Base-by-base conservation (phyloP, 2,888 invertebrate species). In the Sycophila texana region DNA sequence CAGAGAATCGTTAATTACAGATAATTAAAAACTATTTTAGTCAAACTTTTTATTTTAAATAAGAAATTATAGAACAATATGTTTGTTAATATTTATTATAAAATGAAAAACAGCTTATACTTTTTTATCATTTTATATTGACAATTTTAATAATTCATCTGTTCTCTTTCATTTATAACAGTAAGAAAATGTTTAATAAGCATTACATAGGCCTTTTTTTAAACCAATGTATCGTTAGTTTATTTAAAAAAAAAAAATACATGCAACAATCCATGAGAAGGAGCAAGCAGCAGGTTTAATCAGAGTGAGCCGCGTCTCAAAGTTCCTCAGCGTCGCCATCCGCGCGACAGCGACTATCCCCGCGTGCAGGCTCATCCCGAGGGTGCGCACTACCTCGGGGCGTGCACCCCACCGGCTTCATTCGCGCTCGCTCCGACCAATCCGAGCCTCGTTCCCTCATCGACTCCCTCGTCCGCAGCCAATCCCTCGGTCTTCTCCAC, bases 361-460 rank as follows among this genome's bases (percentile, higher is more conserved):
- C 47, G 47, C 39, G 39, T n/a, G 53, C 39, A 39, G n/a, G 18
- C 39, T 39, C 63, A 30, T 39, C 63, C n/a, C n/a, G 13, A 51
- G 20, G 22, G 57, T 60, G 30, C n/a, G 18, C 10, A n/a, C 18
- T 10, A 1, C 10, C 47, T 16, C 39, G 22, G 26, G 65, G 20
- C 20, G 74, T 22, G 20, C 26, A 47, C 7, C 13, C 47, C 49
- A 26, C 20, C 22, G 12, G 47, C 55, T 57, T 61, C 20, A 68
- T 75, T 68, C 61, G 61, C 53, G 39, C 14, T 13, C 2, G 18
- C 1, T 1, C 13, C 68, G 18, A 14, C 75, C 75, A 75, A 75
- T 75, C 39, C 12, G 61, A 39, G 61, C 22, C 61, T 12, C 30
- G 14, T 14, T 10, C 61, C 53, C 39, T 51, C 61, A 75, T 75